phyloP scores from a whole-genome alignment of 2,797 vertebrate species.

The Halcyon chelicuti region DNA sequence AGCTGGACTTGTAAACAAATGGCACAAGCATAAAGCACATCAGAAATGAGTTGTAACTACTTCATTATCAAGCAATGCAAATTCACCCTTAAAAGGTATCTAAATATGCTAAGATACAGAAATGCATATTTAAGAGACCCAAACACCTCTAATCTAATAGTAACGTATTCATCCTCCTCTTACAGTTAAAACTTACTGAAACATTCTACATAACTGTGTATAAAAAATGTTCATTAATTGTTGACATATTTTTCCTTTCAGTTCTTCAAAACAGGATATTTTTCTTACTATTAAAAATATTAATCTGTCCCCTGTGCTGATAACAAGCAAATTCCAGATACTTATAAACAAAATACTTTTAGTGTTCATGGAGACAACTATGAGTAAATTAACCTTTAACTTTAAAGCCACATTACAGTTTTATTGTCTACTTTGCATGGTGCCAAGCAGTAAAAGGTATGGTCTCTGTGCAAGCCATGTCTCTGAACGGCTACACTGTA shows the following conservation, averaged over 20 bases:
- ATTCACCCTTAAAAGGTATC: neutral
- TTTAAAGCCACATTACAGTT: neutral
- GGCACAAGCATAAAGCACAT: neutral
- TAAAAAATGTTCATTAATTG: neutral
- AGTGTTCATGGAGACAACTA: neutral
- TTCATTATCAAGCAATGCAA: neutral
- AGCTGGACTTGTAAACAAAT: neutral
- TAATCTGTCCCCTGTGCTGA: neutral
- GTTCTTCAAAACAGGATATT: neutral
- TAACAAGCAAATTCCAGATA: neutral
- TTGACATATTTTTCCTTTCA: neutral
- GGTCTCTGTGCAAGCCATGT: neutral
- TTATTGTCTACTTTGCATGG: neutral
- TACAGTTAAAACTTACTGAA: neutral
- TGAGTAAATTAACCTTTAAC: conserved; percentile 23
- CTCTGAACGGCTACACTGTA: neutral
- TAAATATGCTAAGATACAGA: neutral
- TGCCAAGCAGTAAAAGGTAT: neutral
- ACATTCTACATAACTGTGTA: neutral
- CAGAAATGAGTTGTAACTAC: neutral
- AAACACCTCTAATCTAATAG: neutral
- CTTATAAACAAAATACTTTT: neutral
- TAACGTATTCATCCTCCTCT: neutral
- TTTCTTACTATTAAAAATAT: neutral
- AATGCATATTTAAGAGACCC: neutral